These are phyloP conservation scores for Pollenia griseotomentosa DNA, from an alignment of 2,888 invertebrate genomes.

Conservation along the genomic window DNA sequence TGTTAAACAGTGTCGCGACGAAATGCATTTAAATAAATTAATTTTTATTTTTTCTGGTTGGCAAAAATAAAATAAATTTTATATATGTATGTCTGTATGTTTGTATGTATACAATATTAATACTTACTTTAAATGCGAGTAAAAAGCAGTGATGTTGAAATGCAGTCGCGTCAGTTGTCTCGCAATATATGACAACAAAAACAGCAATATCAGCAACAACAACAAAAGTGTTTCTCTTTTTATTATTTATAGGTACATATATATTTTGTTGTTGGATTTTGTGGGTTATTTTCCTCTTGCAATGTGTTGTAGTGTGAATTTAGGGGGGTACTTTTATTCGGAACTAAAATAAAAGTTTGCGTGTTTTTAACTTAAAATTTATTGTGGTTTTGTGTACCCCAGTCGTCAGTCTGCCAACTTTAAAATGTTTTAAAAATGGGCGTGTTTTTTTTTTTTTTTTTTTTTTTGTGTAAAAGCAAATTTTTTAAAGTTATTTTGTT, in stretches of 20 bases:
- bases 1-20: slow-evolving; percentile 80
- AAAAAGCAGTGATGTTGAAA: slow-evolving; percentile 65
- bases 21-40: slow-evolving; percentile 84
- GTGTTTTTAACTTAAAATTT: slow-evolving; percentile 53
- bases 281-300: not conserved
- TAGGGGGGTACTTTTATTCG: slow-evolving; percentile 35
- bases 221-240: slow-evolving; percentile 39
- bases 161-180: slow-evolving; percentile 79
- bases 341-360: slow-evolving; percentile 46
- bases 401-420: slow-evolving; percentile 24
- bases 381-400: slow-evolving; percentile 55
- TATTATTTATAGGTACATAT: not conserved
- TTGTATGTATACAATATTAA: not conserved
- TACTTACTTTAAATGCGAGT: slow-evolving; percentile 10
- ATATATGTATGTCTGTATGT: not conserved
- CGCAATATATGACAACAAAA: slow-evolving; percentile 22
- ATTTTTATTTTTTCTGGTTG: slow-evolving; percentile 56
- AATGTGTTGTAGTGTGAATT: slow-evolving; percentile 24
- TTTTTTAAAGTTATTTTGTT: slow-evolving; percentile 50
- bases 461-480: slow-evolving; percentile 17
- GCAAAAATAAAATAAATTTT: slow-evolving; percentile 48
- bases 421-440: slow-evolving; percentile 52
- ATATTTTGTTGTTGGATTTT: slow-evolving; percentile 31
- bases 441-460: slow-evolving; percentile 39
- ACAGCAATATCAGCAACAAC: slow-evolving; percentile 14